These are phyloP conservation scores for Chelmon rostratus DNA, from an alignment of 2,797 vertebrate species.

Conservation along the genomic window DNA sequence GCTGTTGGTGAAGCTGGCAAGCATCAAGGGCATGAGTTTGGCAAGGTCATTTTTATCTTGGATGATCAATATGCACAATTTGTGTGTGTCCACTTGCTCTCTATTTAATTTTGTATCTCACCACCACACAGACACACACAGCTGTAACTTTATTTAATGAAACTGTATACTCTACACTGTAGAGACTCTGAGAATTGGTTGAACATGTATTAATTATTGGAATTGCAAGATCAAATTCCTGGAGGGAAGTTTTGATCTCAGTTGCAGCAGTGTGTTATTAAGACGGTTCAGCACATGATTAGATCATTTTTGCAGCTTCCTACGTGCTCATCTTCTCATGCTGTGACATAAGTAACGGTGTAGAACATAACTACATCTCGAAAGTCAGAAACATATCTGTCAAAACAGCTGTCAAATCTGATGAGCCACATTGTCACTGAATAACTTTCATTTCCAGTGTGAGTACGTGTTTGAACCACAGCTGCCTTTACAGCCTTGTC, in stretches of 20 bases:
- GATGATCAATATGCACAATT: not conserved
- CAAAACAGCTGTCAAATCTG: conserved; percentile 1
- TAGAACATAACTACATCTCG: not conserved
- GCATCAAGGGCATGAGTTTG: not conserved
- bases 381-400: not conserved
- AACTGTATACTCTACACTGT: no score
- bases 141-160: no score
- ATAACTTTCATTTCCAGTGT: conserved; percentile 12
- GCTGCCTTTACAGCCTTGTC: not conserved
- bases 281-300: not conserved
- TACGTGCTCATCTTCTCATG: not conserved
- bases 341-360: not conserved
- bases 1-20: not conserved
- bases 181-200: no score
- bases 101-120: not conserved
- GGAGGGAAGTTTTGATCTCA: not conserved
- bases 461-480: conserved; percentile 22
- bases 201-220: not conserved
- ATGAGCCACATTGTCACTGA: conserved; percentile 4
- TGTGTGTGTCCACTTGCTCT: not conserved
- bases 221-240: not conserved
- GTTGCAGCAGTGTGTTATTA: not conserved
- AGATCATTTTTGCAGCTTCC: not conserved
- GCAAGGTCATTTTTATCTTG: not conserved
- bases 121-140: not conserved